Base-by-base conservation (phyloP, 2,113 vertebrate species). In the Tamias sibiricus region DNA sequence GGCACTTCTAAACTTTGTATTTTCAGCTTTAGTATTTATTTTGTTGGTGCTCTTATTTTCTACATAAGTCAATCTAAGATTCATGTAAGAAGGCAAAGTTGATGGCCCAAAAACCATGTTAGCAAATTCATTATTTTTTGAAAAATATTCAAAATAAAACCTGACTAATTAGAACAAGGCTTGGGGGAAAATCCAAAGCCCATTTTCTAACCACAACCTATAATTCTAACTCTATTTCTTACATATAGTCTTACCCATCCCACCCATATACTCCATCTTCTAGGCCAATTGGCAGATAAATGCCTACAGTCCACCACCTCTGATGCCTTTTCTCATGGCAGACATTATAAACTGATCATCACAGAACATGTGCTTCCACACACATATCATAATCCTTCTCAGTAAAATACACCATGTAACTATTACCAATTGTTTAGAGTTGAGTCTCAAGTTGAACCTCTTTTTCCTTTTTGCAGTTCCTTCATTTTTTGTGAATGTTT, bases 131-230 rank as follows among this genome's bases (percentile, higher is more conserved):
- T 62, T 62, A 62, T 62, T 62, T 62, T 62, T 59, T 86, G 49
- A 79, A 92, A 83, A 24, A 57, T 76, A 76, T 6, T 93, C 88
- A 81, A 93, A 92, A 92, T 81, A 85, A 96, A 97, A 68, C 3
- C 1, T 80, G 22, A 32, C 9, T 83, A 85, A 68, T 86, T 68
- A 32, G 68, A 74, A 74, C 57, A 69, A 81, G 80, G 28, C 44
- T 35, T 19, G 8, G 52, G 9, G 6, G 26, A 75, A 79, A 64
- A 28, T 13, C 3, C 37, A 35, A 62, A 49, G 40, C 10, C 49
- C 17, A 10, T 69, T 81, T 42, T 22, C 37, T 57, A 64, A 47
- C 66, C 44, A 2, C 1, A 40, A 62, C 22, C 68, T 62, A 35
- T 42, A 30, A 42, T 64, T 89, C 26, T 74, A 42, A 69, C 32